These are phyloP conservation scores for Misgurnus mizolepis DNA, from an alignment of 2,113 vertebrate genomes.

Conservation along the genomic window DNA sequence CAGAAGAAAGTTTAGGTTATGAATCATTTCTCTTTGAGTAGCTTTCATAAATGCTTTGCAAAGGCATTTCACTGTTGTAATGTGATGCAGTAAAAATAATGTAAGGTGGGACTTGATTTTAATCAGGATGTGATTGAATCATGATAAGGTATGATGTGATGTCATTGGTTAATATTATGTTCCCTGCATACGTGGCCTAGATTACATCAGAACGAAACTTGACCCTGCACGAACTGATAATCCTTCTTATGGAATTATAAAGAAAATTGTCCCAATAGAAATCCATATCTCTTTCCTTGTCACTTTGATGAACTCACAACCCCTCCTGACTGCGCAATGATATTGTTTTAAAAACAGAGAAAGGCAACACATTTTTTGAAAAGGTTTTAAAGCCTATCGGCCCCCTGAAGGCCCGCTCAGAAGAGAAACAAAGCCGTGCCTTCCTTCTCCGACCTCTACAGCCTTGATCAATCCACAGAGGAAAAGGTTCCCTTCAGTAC, in stretches of 20 bases:
- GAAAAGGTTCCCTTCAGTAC: constrained; percentile 50
- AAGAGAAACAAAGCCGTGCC: constrained; percentile 48
- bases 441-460: constrained; percentile 42
- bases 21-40: not conserved
- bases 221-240: constrained; percentile 13
- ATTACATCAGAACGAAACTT: not conserved
- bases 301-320: constrained; percentile 39
- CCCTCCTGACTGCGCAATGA: constrained; percentile 42
- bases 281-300: constrained; percentile 11
- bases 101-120: not conserved
- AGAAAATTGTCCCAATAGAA: not conserved
- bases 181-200: not conserved
- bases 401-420: constrained; percentile 35
- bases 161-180: not conserved
- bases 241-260: constrained; percentile 15
- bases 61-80: not conserved
- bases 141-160: not conserved
- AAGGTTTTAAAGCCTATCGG: constrained; percentile 44
- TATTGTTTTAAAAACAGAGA: constrained; percentile 45
- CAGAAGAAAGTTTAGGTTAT: not conserved
- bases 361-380: constrained; percentile 40
- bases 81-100: not conserved
- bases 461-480: constrained; percentile 56
- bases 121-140: not conserved
- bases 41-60: too few species aligned